These are phyloP conservation scores for Astropecten irregularis DNA, from an alignment of 53 echinoderm and acorn worm species.

Conservation along the genomic window DNA sequence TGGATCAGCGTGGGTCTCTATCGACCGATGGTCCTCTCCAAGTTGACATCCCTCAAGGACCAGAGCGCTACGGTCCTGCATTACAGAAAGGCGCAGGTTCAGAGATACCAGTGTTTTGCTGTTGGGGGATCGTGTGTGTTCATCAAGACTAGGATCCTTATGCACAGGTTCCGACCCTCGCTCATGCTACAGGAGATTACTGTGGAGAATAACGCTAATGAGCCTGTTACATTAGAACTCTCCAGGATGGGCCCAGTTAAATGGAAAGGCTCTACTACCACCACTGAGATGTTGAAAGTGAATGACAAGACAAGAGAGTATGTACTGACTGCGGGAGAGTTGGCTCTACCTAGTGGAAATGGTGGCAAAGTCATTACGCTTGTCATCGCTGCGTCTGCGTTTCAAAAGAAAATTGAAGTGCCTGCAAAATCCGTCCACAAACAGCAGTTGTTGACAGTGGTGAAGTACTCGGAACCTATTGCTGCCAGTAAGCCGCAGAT, in stretches of 20 bases:
- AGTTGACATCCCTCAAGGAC: slow-evolving; percentile 64
- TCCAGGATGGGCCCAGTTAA: slow-evolving; percentile 72
- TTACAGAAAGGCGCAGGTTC: slow-evolving; percentile 76
- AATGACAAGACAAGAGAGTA: slow-evolving; percentile 73
- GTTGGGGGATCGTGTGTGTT: slow-evolving; percentile 81
- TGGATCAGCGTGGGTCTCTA: slow-evolving; percentile 78
- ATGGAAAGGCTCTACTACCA: slow-evolving; percentile 87
- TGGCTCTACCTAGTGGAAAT: slow-evolving; percentile 26
- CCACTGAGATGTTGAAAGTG: slow-evolving; percentile 72
- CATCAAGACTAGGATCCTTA: slow-evolving; percentile 69
- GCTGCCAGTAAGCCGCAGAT: slow-evolving; percentile 48
- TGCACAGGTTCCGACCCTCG: slow-evolving; percentile 78
- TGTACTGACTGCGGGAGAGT: slow-evolving; percentile 48
- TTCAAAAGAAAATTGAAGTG: slow-evolving; percentile 68
- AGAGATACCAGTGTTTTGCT: slow-evolving; percentile 85
- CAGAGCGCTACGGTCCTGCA: slow-evolving; percentile 83
- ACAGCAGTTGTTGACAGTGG: slow-evolving; percentile 65
- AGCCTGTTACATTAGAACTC: slow-evolving; percentile 74
- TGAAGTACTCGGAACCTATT: slow-evolving; percentile 83
- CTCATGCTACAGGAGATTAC: slow-evolving; percentile 80
- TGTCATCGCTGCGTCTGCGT: slow-evolving; percentile 74
- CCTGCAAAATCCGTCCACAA: slow-evolving; percentile 72
- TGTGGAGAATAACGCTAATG: slow-evolving; percentile 80
- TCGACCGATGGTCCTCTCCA: slow-evolving; percentile 73
- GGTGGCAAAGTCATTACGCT: slow-evolving; percentile 73